These are phyloP conservation scores for Neuroterus valhalla DNA, from an alignment of 1,140 invertebrate species.

Conservation along the genomic window DNA sequence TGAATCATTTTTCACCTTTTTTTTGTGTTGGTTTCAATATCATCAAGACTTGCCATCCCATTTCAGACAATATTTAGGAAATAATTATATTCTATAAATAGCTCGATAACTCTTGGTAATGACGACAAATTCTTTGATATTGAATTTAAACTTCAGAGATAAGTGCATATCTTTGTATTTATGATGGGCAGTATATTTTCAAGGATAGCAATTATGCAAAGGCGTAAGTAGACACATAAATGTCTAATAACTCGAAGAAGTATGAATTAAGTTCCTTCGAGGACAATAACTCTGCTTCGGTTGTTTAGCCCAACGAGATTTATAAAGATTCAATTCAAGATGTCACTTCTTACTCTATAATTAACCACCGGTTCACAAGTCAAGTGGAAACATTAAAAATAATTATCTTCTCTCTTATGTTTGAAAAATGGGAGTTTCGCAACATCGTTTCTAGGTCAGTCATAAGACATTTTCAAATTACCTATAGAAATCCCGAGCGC, in stretches of 20 bases:
- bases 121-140: not conserved
- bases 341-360: slow-evolving; percentile 13
- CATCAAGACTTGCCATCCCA: no score
- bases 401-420: not conserved
- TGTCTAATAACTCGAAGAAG: slow-evolving; percentile 29
- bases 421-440: no score
- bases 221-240: slow-evolving; percentile 22
- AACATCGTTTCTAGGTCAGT: no score
- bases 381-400: not conserved
- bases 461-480: no score
- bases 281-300: not conserved
- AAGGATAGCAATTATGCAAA: slow-evolving; percentile 13
- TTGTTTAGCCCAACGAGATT: slow-evolving; percentile 4
- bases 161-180: not conserved
- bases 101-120: no score
- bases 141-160: not conserved
- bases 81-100: no score
- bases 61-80: no score
- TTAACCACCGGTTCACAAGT: not conserved
- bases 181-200: slow-evolving; percentile 6
- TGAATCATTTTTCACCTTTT: no score
- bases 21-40: no score
- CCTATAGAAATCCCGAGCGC: no score
- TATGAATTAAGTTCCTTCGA: slow-evolving; percentile 9
- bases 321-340: slow-evolving; percentile 3